Evolutionary conservation across 2,113 vertebrate genomes (phyloP).

Genomic region (Phrynosoma blainvillii): DNA sequence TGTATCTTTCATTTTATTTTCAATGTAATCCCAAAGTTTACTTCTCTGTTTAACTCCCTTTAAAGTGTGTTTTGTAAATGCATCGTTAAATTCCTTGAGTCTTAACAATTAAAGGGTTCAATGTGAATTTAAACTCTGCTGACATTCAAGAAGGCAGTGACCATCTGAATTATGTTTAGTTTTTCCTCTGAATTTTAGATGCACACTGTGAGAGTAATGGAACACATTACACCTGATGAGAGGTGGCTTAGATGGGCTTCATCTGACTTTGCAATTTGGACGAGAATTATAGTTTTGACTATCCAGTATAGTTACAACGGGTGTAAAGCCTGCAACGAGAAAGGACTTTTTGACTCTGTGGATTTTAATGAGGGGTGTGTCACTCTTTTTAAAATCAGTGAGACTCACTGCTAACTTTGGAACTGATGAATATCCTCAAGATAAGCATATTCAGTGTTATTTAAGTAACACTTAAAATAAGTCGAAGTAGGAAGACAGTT

Average conservation of each 20-base stretch:
- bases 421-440: neutral
- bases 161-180: slow-evolving; percentile 47
- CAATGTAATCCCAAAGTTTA: slow-evolving; percentile 53
- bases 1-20: slow-evolving; percentile 45
- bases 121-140: slow-evolving; percentile 41
- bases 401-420: neutral
- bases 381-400: neutral
- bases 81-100: slow-evolving; percentile 39
- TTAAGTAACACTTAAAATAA: neutral
- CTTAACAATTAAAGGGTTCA: slow-evolving; percentile 50
- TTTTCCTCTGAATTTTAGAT: slow-evolving; percentile 39
- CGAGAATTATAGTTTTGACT: neutral
- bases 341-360: neutral
- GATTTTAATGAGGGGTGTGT: neutral
- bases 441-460: neutral
- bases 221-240: neutral
- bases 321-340: neutral
- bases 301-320: slow-evolving; percentile 2
- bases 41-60: slow-evolving; percentile 51
- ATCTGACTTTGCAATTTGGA: slow-evolving; percentile 17
- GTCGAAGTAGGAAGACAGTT: slow-evolving; percentile 59
- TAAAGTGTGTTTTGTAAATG: neutral
- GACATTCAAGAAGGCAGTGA: slow-evolving; percentile 47
- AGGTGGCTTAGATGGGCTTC: slow-evolving; percentile 10
- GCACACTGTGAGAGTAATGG: neutral